Base-by-base conservation (phyloP, 2,113 vertebrate species). In the Crotophaga sulcirostris region DNA sequence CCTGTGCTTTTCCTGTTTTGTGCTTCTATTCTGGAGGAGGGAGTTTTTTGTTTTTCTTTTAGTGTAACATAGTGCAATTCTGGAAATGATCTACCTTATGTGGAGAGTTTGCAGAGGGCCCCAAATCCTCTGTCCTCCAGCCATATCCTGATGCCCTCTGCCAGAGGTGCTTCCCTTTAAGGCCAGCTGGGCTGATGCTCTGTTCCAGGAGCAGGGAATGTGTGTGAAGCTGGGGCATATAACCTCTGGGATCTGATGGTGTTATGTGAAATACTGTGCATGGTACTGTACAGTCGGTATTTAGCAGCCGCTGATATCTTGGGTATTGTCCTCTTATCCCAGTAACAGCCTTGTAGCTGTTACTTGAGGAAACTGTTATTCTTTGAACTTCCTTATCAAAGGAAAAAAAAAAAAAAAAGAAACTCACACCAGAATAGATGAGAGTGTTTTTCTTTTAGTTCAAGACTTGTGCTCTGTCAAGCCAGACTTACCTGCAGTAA, bases 201-300 rank as follows among this genome's bases (percentile, higher is more conserved):
- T 47, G 25, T 38, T 42, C 44, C 15, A 3, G 51, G 33, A 75
- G 38, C 9, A 31, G 52, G 44, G 31, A 5, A 11, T 2, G n/a
- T 62, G 11, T 0, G 0, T 3, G 9, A 54, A 62, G 34, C 66
- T 68, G 78, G 25, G 7, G 5, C 42, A 1, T 9, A 16, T 21
- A 44, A 42, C 49, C 13, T 45, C 31, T 47, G 38, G n/a, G 33
- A 23, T 29, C 19, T 25, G 51, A 52, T 72, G 60, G 5, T 68
- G 11, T 56, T 47, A 14, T 26, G 24, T 28, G 34, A 74, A 90
- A n/a, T 34, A 18, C 28, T 49, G 31, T 1, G 11, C 4, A 7
- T 45, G 36, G 26, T 20, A 7, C 13, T 13, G 5, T 33, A 24
- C 7, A 16, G 44, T 12, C 40, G 9, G 21, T 79, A 7, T 44